A percentile compares a stretch with the other conserved stretches of the same genome.
These are phyloP conservation scores for Drosophila lowei DNA, from an alignment of 1,140 invertebrate species.

Conservation along the genomic window DNA sequence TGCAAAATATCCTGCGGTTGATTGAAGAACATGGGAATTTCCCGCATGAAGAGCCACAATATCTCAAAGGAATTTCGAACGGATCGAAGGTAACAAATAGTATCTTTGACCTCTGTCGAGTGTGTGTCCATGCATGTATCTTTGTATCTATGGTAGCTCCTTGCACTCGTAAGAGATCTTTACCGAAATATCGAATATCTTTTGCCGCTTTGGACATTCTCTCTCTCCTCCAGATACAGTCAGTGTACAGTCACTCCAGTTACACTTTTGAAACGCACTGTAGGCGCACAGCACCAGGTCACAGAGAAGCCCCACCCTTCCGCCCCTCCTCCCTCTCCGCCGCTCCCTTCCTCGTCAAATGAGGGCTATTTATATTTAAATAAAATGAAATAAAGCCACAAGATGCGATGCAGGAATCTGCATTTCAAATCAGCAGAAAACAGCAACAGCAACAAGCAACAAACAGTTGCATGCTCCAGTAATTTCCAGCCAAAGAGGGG, in stretches of 20 bases:
- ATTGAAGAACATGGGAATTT: no score
- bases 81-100: no score
- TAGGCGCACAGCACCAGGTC: constrained; percentile 12
- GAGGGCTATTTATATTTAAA: constrained; percentile 58
- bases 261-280: constrained; percentile 23
- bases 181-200: no score
- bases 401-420: constrained; percentile 64
- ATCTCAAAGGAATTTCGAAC: no score
- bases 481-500: constrained; percentile 37
- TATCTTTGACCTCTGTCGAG: no score
- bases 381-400: constrained; percentile 57
- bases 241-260: no score
- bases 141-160: no score
- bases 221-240: neutral
- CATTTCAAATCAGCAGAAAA: constrained; percentile 62
- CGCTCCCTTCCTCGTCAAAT: constrained; percentile 31
- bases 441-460: constrained; percentile 37
- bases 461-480: constrained; percentile 64
- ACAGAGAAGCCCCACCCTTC: neutral
- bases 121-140: no score
- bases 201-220: neutral
- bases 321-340: neutral
- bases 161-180: no score
- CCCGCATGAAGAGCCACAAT: no score
- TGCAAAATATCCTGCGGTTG: no score